These are phyloP conservation scores for Augiades crinisus DNA, from an alignment of 2,888 invertebrate genomes.

Conservation along the genomic window DNA sequence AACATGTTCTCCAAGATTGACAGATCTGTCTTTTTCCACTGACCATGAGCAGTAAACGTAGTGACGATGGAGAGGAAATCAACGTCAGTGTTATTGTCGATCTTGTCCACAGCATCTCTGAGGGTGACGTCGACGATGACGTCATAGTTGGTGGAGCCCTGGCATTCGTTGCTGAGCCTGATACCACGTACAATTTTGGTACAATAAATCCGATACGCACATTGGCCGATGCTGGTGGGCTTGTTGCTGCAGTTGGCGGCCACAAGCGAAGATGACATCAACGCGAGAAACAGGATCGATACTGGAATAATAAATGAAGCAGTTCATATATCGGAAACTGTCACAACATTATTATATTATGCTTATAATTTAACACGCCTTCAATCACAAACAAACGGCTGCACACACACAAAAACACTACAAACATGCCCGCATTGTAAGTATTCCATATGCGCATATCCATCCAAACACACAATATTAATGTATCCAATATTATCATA, in stretches of 20 bases:
- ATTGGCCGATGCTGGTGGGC: slow-evolving; percentile 41
- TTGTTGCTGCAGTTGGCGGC: slow-evolving; percentile 47
- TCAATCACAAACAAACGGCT: too few species aligned
- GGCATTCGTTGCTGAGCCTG: slow-evolving; percentile 48
- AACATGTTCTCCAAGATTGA: slow-evolving; percentile 51
- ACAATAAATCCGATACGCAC: slow-evolving; percentile 52
- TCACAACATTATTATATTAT: too few species aligned
- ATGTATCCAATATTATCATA: too few species aligned
- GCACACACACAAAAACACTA: too few species aligned
- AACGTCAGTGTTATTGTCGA: slow-evolving; percentile 40
- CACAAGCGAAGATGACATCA: slow-evolving; percentile 38
- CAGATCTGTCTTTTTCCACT: slow-evolving; percentile 48
- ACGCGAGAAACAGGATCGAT: slow-evolving; percentile 35
- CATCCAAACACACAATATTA: too few species aligned
- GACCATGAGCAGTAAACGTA: slow-evolving; percentile 46
- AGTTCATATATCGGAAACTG: too few species aligned
- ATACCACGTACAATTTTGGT: slow-evolving; percentile 43
- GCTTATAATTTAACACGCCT: too few species aligned
- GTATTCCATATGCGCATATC: too few species aligned
- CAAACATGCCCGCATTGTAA: too few species aligned
- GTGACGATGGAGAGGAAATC: slow-evolving; percentile 51
- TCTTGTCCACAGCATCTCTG: slow-evolving; percentile 44
- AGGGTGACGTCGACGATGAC: slow-evolving; percentile 52
- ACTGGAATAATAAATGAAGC: slow-evolving; percentile 45
- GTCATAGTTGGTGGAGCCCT: slow-evolving; percentile 53